Evolutionary conservation across 1,140 invertebrate genomes (phyloP).

Genomic region (Andrena cerasifolii): DNA sequence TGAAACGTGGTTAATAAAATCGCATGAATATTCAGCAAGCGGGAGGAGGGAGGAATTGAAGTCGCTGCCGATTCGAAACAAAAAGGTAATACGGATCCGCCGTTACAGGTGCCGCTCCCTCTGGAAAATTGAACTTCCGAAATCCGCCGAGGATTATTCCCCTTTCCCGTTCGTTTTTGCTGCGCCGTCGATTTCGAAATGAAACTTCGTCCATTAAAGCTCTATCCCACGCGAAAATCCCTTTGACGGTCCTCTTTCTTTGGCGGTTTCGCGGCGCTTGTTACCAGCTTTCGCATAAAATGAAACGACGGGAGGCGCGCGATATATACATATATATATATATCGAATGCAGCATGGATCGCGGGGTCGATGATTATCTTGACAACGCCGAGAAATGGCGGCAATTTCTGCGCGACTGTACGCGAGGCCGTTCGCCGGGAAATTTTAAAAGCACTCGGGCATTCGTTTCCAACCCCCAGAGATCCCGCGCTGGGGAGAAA

Average conservation of each 20-base stretch:
- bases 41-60: conserved; percentile 55
- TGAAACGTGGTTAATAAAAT: conserved; percentile 69
- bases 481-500: neutral
- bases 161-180: conserved; percentile 19
- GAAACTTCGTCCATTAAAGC: conserved; percentile 56
- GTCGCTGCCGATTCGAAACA: conserved; percentile 61
- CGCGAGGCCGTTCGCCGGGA: conserved; percentile 16
- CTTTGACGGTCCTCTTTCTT: neutral
- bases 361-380: neutral
- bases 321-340: neutral
- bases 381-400: neutral
- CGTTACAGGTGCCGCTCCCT: conserved; percentile 42
- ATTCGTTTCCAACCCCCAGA: neutral
- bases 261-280: neutral
- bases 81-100: conserved; percentile 63
- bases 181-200: conserved; percentile 50
- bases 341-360: neutral
- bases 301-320: neutral
- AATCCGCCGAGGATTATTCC: conserved; percentile 52
- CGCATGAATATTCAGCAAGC: conserved; percentile 65
- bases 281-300: no score
- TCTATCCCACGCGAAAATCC: conserved; percentile 22
- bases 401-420: conserved; percentile 10
- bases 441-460: conserved; percentile 16
- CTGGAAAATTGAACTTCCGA: conserved; percentile 65